phyloP scores from a whole-genome alignment of 1,140 invertebrate genomes.

The Propsilocerus akamusi region DNA sequence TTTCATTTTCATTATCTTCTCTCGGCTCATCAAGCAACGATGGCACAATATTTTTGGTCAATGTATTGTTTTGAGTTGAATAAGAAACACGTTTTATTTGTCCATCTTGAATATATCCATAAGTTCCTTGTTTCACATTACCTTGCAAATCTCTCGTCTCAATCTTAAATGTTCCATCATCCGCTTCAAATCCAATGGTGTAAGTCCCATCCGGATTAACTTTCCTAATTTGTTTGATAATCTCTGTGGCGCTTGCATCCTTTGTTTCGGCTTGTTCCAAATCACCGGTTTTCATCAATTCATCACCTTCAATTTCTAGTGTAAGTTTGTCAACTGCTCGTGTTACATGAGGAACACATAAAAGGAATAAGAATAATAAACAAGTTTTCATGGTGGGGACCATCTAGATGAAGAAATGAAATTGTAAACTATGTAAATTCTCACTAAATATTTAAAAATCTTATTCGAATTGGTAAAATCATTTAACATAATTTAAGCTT shows the following conservation, averaged over 20 bases:
- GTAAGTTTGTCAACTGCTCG: neutral
- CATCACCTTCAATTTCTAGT: conserved; percentile 3
- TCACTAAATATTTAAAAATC: too few relatives aligned
- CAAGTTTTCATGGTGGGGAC: neutral
- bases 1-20: conserved; percentile 18
- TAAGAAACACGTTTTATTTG: conserved; percentile 73
- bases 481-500: too few relatives aligned
- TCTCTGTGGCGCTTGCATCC: conserved; percentile 33
- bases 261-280: conserved; percentile 32
- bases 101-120: conserved; percentile 67
- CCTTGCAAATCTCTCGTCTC: conserved; percentile 63
- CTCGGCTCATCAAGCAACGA: conserved; percentile 29
- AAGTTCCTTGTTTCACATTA: conserved; percentile 61
- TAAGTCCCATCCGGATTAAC: conserved; percentile 70
- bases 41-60: conserved; percentile 15
- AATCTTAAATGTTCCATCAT: conserved; percentile 67
- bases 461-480: too few relatives aligned
- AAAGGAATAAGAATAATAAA: neutral
- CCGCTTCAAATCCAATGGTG: conserved; percentile 68
- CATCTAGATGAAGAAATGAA: neutral
- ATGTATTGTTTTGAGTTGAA: conserved; percentile 33
- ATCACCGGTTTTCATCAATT: conserved; percentile 14
- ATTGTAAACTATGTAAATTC: too few relatives aligned
- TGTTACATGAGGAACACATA: neutral
- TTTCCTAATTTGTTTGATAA: conserved; percentile 57